These are phyloP conservation scores for Frankliniella fusca DNA, from an alignment of 2,888 invertebrate genomes.

Conservation along the genomic window DNA sequence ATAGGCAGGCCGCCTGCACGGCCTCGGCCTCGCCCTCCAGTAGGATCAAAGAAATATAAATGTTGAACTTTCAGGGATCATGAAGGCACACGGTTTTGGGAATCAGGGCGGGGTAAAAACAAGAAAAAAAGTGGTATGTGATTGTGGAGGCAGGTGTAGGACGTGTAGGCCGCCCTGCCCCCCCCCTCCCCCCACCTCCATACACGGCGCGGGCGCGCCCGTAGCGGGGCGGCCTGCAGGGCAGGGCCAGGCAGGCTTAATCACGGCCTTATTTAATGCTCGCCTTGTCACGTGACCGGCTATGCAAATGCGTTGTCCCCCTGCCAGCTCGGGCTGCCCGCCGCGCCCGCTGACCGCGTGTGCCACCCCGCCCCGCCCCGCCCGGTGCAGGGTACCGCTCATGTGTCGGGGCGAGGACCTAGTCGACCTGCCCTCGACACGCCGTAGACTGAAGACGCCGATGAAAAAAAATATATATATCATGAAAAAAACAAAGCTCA, in stretches of 20 bases:
- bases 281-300: slow-evolving; percentile 15
- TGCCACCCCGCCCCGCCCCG: slow-evolving; percentile 7
- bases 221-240: neutral
- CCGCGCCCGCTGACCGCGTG: neutral
- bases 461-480: too few relatives aligned
- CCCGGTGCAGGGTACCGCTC: too few relatives aligned
- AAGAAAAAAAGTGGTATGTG: too few relatives aligned
- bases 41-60: too few relatives aligned
- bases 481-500: too few relatives aligned
- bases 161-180: neutral
- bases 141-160: too few relatives aligned
- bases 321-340: neutral
- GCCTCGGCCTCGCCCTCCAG: neutral
- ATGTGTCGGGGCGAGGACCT: too few relatives aligned
- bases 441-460: too few relatives aligned
- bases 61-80: too few relatives aligned
- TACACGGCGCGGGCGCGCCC: neutral
- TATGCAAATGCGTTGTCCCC: slow-evolving; percentile 10
- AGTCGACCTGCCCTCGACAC: too few relatives aligned
- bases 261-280: slow-evolving; percentile 18
- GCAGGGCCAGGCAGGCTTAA: neutral
- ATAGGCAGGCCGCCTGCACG: neutral
- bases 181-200: neutral
- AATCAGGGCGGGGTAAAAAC: too few relatives aligned
- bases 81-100: too few relatives aligned